These are phyloP conservation scores for Paragorgia papillata DNA, from an alignment of 92 coral and sea anemone genomes.

Conservation along the genomic window DNA sequence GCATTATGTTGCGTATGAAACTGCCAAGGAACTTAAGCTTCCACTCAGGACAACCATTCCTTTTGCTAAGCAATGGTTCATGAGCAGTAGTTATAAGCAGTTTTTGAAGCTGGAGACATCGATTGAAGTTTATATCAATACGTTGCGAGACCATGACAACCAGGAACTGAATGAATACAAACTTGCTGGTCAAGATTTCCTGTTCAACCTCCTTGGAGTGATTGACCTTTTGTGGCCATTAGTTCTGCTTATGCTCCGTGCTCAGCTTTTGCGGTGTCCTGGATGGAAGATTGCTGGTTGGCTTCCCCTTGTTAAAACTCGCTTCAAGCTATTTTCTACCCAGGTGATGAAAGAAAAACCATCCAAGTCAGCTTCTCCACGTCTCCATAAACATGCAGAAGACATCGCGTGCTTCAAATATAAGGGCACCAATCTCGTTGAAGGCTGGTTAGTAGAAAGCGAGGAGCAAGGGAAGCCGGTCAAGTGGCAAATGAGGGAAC, in stretches of 20 bases:
- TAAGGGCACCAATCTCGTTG: slow-evolving; percentile 7
- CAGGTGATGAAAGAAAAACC: slow-evolving; percentile 1
- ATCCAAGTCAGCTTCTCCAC: slow-evolving; percentile 6
- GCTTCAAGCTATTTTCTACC: background rate
- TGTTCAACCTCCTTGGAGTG: slow-evolving; percentile 27
- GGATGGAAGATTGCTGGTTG: slow-evolving; percentile 37
- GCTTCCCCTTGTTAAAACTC: slow-evolving; percentile 11
- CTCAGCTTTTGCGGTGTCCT: slow-evolving; percentile 20
- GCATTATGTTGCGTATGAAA: slow-evolving; percentile 21
- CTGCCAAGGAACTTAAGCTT: slow-evolving; percentile 31
- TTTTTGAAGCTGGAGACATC: slow-evolving; percentile 15
- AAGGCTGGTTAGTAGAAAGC: too few relatives aligned
- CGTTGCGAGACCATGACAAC: slow-evolving; percentile 27
- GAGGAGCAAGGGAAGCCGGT: slow-evolving; percentile 2
- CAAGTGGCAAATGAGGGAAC: slow-evolving; percentile 6
- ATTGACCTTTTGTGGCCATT: slow-evolving; percentile 35
- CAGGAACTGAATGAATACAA: slow-evolving; percentile 19
- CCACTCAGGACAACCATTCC: slow-evolving; percentile 16
- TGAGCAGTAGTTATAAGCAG: slow-evolving; percentile 37
- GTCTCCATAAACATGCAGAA: slow-evolving; percentile 14
- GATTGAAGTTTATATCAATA: slow-evolving; percentile 21
- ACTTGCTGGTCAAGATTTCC: slow-evolving; percentile 31
- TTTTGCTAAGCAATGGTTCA: slow-evolving; percentile 17
- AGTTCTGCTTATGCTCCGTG: slow-evolving; percentile 22
- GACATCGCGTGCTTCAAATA: slow-evolving; percentile 1